Conservation (phyloP, 1,140 invertebrate genomes). For the Heliconius himera region DNA sequence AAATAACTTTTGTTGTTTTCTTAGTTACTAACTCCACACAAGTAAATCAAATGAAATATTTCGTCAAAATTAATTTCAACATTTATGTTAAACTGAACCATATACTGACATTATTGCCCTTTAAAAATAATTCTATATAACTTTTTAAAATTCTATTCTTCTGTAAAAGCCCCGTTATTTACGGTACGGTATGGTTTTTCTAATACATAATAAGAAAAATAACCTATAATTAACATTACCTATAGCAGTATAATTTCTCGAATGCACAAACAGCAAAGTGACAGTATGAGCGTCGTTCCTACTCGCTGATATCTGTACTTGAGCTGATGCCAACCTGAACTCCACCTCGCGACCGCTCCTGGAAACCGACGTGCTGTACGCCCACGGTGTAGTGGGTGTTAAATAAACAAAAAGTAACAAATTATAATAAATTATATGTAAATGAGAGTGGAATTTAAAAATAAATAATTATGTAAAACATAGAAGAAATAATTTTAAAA, state of each 20-base stretch:
- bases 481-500: background rate
- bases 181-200: no score
- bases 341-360: conserved; percentile 67
- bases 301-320: conserved; percentile 56
- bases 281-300: conserved; percentile 56
- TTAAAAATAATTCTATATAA: no score
- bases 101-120: no score
- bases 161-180: no score
- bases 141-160: no score
- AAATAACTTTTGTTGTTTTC: no score
- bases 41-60: no score
- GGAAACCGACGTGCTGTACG: conserved; percentile 55
- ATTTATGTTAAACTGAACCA: no score
- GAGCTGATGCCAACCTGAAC: conserved; percentile 63
- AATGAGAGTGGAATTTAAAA: conserved; percentile 15
- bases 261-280: conserved; percentile 64
- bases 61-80: no score
- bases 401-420: conserved; percentile 35
- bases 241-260: conserved; percentile 68
- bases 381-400: conserved; percentile 27
- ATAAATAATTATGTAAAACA: conserved; percentile 5
- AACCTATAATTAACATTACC: conserved; percentile 50
- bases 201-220: background rate
- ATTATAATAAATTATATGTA: conserved; percentile 10
- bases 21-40: no score